Conservation (phyloP, 2,888 invertebrate species). For the Xestobium rufovillosum region DNA sequence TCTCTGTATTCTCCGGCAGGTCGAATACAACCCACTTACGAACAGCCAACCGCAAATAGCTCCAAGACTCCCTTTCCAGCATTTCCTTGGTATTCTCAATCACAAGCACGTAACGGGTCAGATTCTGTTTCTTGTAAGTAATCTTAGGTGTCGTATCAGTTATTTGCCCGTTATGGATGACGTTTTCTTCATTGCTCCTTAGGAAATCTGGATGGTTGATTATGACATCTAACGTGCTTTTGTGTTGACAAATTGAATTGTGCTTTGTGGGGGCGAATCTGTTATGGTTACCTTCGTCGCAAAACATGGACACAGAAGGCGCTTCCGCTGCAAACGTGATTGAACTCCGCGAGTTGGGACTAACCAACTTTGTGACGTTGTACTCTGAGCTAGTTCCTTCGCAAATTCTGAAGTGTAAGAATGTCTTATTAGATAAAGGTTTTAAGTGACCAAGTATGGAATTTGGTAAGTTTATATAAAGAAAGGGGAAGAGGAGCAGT, state of each 20-base stretch:
- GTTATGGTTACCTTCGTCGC: conserved; percentile 55
- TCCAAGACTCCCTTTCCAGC: conserved; percentile 53
- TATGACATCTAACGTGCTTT: conserved; percentile 53
- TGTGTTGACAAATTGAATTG: conserved; percentile 54
- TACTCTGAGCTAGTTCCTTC: conserved; percentile 28
- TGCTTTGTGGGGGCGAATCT: conserved; percentile 58
- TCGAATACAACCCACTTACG: conserved; percentile 53
- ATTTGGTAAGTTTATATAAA: neutral
- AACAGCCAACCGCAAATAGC: conserved; percentile 50
- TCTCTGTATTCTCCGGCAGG: conserved; percentile 47
- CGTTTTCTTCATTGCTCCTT: conserved; percentile 25
- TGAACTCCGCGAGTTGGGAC: conserved; percentile 45
- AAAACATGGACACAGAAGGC: conserved; percentile 51
- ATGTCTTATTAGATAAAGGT: conserved; percentile 10
- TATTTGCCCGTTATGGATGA: conserved; percentile 33
- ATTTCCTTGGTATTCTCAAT: conserved; percentile 54
- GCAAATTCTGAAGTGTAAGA: conserved; percentile 35
- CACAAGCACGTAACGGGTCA: conserved; percentile 50
- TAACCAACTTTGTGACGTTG: conserved; percentile 42
- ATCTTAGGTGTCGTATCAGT: conserved; percentile 46
- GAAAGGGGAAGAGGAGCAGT: neutral
- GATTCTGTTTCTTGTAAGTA: conserved; percentile 45
- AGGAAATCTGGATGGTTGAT: conserved; percentile 48
- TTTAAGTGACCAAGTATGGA: too few relatives aligned
- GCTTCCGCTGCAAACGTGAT: conserved; percentile 49